Evolutionary conservation across 2,888 invertebrate genomes (phyloP).

Genomic region (Eilema depressum): DNA sequence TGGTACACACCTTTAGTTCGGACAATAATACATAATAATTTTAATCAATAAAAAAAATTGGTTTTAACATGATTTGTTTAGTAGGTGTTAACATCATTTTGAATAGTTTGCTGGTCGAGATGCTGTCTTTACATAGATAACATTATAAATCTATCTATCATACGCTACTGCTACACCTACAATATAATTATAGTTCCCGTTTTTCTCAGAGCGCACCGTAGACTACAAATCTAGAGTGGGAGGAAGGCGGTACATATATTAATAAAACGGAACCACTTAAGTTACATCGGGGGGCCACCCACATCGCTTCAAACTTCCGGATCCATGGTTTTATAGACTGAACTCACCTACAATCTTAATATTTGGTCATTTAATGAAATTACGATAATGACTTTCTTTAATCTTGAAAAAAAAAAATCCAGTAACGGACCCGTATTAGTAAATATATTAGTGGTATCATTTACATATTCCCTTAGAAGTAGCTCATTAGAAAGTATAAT

Average conservation of each 20-base stretch:
- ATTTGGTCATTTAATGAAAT: constrained; percentile 39
- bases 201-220: constrained; percentile 16
- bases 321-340: constrained; percentile 39
- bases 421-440: constrained; percentile 3
- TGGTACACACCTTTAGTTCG: too few relatives aligned
- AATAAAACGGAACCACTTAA: constrained; percentile 45
- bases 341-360: constrained; percentile 38
- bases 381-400: constrained; percentile 28
- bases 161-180: not conserved
- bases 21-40: too few relatives aligned
- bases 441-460: constrained; percentile 13
- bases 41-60: too few relatives aligned
- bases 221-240: constrained; percentile 24
- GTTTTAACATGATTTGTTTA: too few relatives aligned
- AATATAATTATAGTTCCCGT: not conserved
- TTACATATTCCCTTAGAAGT: constrained; percentile 6
- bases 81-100: too few relatives aligned
- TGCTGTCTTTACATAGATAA: too few relatives aligned
- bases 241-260: constrained; percentile 36
- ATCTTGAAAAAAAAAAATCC: not conserved
- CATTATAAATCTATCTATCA: not conserved
- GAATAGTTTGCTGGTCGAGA: too few relatives aligned
- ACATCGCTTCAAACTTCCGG: constrained; percentile 45
- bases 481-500: constrained; percentile 8
- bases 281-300: constrained; percentile 39